These are phyloP conservation scores for Conchocele bisecta DNA, from an alignment of 2,888 invertebrate genomes.

Conservation along the genomic window DNA sequence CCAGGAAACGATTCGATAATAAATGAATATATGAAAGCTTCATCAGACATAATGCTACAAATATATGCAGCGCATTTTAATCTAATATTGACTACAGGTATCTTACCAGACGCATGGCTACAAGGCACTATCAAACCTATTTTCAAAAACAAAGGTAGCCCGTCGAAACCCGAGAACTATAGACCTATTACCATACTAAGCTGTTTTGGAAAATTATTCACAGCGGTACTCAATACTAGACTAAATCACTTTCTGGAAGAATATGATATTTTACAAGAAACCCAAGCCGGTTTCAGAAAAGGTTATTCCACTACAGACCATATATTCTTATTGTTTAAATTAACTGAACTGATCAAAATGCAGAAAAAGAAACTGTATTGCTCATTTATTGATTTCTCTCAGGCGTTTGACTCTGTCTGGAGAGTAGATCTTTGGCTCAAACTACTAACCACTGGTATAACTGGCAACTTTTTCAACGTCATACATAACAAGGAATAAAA, in stretches of 20 bases:
- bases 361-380: slow-evolving; percentile 28
- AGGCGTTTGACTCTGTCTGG: slow-evolving; percentile 42
- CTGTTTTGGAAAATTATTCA: slow-evolving; percentile 41
- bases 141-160: slow-evolving; percentile 32
- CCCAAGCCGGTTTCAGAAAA: slow-evolving; percentile 45
- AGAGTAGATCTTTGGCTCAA: slow-evolving; percentile 19
- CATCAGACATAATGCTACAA: slow-evolving; percentile 13
- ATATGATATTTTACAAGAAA: slow-evolving; percentile 27
- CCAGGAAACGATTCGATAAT: slow-evolving; percentile 26
- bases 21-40: slow-evolving; percentile 46
- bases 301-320: slow-evolving; percentile 30
- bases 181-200: slow-evolving; percentile 39
- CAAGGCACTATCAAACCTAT: slow-evolving; percentile 34
- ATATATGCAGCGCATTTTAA: slow-evolving; percentile 30
- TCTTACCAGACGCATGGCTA: slow-evolving; percentile 28
- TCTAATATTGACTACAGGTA: slow-evolving; percentile 25
- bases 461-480: slow-evolving; percentile 15
- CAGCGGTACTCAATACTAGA: slow-evolving; percentile 34
- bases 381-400: slow-evolving; percentile 29
- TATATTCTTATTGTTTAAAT: slow-evolving; percentile 3
- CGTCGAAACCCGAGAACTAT: slow-evolving; percentile 24
- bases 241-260: slow-evolving; percentile 23
- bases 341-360: not conserved
- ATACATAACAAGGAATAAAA: slow-evolving; percentile 38
- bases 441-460: slow-evolving; percentile 11